A percentile compares a stretch with the other conserved stretches of the same genome.
Conservation (phyloP, 2,113 vertebrate species). For the Eptesicus fuscus region DNA sequence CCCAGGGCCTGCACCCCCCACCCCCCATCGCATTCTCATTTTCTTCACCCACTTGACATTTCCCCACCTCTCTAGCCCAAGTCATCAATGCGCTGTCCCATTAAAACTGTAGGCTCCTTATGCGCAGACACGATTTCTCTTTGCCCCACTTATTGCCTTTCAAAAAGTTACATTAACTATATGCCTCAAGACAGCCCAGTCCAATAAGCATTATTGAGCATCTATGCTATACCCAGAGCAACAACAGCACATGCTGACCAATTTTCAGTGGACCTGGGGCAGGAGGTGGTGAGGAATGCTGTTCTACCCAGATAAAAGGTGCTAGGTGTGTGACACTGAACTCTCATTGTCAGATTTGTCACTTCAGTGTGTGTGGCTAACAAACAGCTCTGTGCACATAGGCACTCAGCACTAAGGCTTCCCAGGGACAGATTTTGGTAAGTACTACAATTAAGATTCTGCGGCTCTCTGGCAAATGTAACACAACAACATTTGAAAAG, state of each 20-base stretch:
- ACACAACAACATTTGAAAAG: conserved; percentile 6
- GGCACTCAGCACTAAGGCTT: neutral
- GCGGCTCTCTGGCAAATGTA: neutral
- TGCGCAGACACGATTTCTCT: neutral
- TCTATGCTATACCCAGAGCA: neutral
- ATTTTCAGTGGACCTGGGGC: neutral
- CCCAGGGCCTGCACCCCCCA: neutral
- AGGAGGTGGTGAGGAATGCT: neutral
- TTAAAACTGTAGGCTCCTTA: neutral
- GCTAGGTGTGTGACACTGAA: neutral
- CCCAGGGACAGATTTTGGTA: neutral
- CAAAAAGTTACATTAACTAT: neutral
- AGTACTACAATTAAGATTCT: conserved; percentile 10
- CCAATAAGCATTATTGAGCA: conserved; percentile 6
- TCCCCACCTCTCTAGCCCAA: neutral
- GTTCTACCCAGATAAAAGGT: neutral
- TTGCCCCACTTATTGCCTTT: neutral
- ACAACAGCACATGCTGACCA: neutral
- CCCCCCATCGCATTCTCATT: neutral
- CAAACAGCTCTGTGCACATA: neutral
- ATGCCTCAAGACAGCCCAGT: neutral
- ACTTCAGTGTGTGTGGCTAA: neutral
- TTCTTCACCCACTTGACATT: neutral
- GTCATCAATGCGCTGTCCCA: neutral
- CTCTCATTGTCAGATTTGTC: neutral